Base-by-base conservation (phyloP, 2,888 invertebrate genomes). In the Colostygia pectinataria region DNA sequence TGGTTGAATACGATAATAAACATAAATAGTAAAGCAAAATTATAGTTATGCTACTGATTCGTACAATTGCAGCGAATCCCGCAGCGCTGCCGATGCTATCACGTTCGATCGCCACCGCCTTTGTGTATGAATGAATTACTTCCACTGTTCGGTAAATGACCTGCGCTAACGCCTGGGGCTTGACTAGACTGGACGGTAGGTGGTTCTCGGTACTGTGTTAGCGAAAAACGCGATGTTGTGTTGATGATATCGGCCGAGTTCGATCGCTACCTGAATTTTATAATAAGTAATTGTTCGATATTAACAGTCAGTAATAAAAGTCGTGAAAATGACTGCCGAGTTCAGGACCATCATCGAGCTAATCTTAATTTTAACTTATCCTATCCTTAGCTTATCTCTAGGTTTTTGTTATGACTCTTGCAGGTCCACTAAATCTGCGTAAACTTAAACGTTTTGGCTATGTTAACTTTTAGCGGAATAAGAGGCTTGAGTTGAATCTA, bases 211-310 rank as follows among this genome's bases (percentile, higher is more conserved):
- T 32, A 32, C 9, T 10, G 9, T 4, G 31, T n/a, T 2, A 2
- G 34, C 34, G 4, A 18, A 10, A 4, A 20, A 12, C 23, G 34
- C 23, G 57, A 55, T 34, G 47, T 33, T 43, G 31, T 43, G 31
- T 32, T 49, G 55, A 55, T 57, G 53, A 10, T 64, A 69, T 55
- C 53, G 42, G 36, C 27, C 24, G 38, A 6, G 10, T 34, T 39
- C 47, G 48, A 43, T 58, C 43, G 52, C 53, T 55, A 61, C 57
- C 56, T 63, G 58, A 61, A 62, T 65, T 64, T 63, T 62, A 50
- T 54, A 42, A 57, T 57, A 53, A 55, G 52, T 57, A 52, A 43
- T 32, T 34, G 45, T 40, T 29, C 39, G 41, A 52, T 42, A n/a
- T n/a, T n/a, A n/a, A n/a, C n/a, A n/a, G n/a, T n/a, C n/a, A n/a